Base-by-base conservation (phyloP, 2,888 invertebrate species). In the Zelleria hepariella region DNA sequence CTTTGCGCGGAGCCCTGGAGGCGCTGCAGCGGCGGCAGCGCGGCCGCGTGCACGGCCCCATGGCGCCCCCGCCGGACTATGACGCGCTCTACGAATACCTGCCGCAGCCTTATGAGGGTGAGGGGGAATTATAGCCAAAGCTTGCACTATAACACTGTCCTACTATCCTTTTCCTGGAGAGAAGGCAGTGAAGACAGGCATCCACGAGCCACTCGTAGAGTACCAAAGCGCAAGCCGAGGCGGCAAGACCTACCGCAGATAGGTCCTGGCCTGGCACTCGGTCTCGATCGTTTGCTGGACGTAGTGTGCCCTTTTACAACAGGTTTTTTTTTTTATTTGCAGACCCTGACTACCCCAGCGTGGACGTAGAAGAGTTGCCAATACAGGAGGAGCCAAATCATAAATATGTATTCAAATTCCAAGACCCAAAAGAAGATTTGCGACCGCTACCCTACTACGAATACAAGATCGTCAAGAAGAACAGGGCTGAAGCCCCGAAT, bases 361-460 rank as follows among this genome's bases (percentile, higher is more conserved):
- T 56, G 20, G 60, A 58, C 20, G 51, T 58, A 8, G 62, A 60
- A 20, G 60, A 55, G n/a, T 5, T 25, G 5, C 20, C 25, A 20
- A 27, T 26, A 57, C n/a, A 47, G 7, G 26, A 54, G 26, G 54
- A 54, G n/a, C 25, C 48, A n/a, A 8, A 47, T n/a, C 25, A 1
- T 25, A 53, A 53, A 8, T 23, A 47, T 18, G 47, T 55, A 26
- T 56, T 59, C 24, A 59, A 53, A 49, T 42, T 53, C 5, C 24
- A 53, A 24, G 42, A 80, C 52, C 15, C 32, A 15, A 42, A 42
- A 4, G 77, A 79, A n/a, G 79, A 80, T 48, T 86, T 88, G 63
- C 79, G 82, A 62, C 78, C 89, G 59, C 82, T 89, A 23, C 90
- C 91, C 57, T 73, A 89, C 1, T 92, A 91, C 63, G 86, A 91